phyloP scores from a whole-genome alignment of 2,797 vertebrate genomes.

The Lutra lutra region DNA sequence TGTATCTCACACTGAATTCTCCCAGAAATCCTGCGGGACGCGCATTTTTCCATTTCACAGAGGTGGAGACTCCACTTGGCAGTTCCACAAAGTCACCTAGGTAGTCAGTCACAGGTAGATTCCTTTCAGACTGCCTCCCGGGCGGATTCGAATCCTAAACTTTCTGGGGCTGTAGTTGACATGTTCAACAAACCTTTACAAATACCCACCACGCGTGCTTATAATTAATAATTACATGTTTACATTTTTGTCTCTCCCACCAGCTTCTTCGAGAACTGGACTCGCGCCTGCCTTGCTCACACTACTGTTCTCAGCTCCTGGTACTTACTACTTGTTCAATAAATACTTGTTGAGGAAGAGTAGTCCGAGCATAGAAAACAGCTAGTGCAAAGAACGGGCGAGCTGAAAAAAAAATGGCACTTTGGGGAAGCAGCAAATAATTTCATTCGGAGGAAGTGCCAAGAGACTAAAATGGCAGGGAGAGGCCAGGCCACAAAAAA shows the following conservation, averaged over 20 bases:
- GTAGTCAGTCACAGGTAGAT: background rate
- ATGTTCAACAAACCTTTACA: background rate
- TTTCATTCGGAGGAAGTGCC: slow-evolving; percentile 52
- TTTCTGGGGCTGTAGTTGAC: background rate
- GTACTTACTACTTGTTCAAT: slow-evolving; percentile 24
- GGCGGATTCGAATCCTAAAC: background rate
- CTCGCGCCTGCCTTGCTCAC: background rate
- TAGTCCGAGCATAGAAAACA: slow-evolving; percentile 30
- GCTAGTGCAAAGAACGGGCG: slow-evolving; percentile 36
- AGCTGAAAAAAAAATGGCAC: background rate
- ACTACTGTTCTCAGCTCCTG: background rate
- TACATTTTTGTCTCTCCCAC: background rate
- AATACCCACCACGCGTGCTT: background rate
- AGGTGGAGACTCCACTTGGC: background rate
- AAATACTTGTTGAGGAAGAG: background rate
- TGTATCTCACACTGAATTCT: background rate
- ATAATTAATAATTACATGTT: background rate
- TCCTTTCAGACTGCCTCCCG: background rate
- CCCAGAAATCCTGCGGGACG: background rate
- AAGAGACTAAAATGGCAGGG: slow-evolving; percentile 42
- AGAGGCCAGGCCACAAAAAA: slow-evolving; percentile 17
- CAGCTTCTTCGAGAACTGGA: background rate
- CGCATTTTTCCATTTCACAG: background rate
- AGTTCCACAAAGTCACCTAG: background rate
- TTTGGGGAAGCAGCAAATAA: slow-evolving; percentile 45